Evolutionary conservation across 35 echinoderm and acorn worm species (phyloP).

Genomic region (Diadema setosum): DNA sequence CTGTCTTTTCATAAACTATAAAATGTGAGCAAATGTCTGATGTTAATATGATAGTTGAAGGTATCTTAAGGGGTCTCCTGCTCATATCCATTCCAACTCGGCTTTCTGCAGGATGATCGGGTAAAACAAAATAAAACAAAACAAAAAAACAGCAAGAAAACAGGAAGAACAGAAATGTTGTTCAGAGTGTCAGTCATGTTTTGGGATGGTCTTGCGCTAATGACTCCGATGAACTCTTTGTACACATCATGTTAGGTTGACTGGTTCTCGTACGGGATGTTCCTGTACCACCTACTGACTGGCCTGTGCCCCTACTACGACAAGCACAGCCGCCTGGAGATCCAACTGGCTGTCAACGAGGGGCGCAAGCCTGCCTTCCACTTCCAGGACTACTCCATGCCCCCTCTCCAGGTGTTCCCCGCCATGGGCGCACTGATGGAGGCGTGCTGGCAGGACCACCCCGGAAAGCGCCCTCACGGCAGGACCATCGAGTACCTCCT

Average conservation of each 20-base stretch:
- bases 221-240: too few relatives aligned
- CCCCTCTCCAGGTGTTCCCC: conserved; percentile 15
- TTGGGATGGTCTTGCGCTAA: too few relatives aligned
- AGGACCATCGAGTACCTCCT: not conserved
- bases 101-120: too few relatives aligned
- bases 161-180: too few relatives aligned
- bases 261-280: conserved; percentile 69
- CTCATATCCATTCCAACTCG: too few relatives aligned
- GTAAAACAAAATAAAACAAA: too few relatives aligned
- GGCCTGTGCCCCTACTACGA: conserved; percentile 53
- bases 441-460: conserved; percentile 46
- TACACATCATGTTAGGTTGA: conserved; percentile 71
- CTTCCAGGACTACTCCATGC: conserved; percentile 26
- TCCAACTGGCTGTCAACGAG: conserved; percentile 24
- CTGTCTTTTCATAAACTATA: too few relatives aligned
- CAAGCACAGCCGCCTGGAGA: conserved; percentile 28
- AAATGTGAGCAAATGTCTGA: too few relatives aligned
- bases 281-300: conserved; percentile 48
- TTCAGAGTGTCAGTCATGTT: too few relatives aligned
- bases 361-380: conserved; percentile 43
- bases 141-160: too few relatives aligned
- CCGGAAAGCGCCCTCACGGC: not conserved
- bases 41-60: too few relatives aligned
- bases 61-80: too few relatives aligned
- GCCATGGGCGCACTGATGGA: conserved; percentile 32